These are phyloP conservation scores for Aviceda subcristata DNA, from an alignment of 2,113 vertebrate genomes.

Conservation along the genomic window DNA sequence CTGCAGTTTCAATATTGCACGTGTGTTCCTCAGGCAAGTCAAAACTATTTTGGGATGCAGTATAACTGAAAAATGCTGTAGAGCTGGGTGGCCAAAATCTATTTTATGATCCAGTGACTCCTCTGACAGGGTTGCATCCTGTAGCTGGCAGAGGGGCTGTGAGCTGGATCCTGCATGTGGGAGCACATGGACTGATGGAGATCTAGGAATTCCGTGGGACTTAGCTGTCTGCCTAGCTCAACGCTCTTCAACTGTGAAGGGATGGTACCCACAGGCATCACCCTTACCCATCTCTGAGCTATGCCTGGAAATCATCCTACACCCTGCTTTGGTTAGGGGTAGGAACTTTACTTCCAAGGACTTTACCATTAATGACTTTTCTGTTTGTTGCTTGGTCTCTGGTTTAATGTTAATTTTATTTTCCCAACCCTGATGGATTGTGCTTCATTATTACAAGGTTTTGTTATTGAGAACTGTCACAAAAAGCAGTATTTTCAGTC, in stretches of 20 bases:
- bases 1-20: background rate
- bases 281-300: background rate
- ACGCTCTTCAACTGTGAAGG: background rate
- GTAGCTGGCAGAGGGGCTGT: background rate
- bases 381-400: background rate
- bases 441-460: background rate
- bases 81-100: background rate
- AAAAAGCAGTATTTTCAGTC: background rate
- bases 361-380: background rate
- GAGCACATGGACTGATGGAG: background rate
- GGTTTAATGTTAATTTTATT: background rate
- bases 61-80: background rate
- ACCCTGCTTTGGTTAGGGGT: background rate
- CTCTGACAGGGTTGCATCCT: background rate
- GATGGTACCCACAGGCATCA: background rate
- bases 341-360: background rate
- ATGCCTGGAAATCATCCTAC: background rate
- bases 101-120: background rate
- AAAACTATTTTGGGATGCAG: conserved; percentile 27
- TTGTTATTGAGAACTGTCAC: background rate
- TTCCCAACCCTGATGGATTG: background rate
- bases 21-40: background rate
- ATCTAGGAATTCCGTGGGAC: background rate
- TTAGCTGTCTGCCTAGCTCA: background rate
- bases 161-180: background rate